Percentiles rank a stretch among this genome's conserved stretches.
Evolutionary conservation across 2,888 invertebrate species (phyloP).

Genomic region (Drosophila fulvimacula): DNA sequence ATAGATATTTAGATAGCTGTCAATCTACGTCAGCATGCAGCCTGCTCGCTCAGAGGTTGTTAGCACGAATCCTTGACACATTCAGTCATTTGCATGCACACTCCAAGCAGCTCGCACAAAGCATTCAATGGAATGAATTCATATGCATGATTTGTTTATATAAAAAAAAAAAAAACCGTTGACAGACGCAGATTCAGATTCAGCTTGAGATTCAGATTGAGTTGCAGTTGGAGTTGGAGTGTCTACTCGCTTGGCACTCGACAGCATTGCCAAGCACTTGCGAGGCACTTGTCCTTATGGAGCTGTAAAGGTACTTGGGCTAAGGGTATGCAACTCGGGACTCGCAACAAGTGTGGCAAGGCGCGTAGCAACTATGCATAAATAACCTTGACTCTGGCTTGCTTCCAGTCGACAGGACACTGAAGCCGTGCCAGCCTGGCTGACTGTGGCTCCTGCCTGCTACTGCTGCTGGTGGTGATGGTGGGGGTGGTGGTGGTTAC

Average conservation of each 20-base stretch:
- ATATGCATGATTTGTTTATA: constrained; percentile 34
- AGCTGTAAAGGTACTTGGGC: constrained; percentile 14
- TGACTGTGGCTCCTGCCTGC: background rate
- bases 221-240: background rate
- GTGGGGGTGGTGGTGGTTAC: constrained; percentile 17
- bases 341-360: constrained; percentile 62
- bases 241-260: constrained; percentile 25
- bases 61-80: constrained; percentile 35
- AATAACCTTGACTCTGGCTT: constrained; percentile 63
- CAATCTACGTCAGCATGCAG: background rate
- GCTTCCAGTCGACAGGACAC: constrained; percentile 22
- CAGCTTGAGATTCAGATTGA: background rate
- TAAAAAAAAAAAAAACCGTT: constrained; percentile 6
- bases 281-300: constrained; percentile 44
- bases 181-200: background rate
- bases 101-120: constrained; percentile 18
- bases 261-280: constrained; percentile 32
- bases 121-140: constrained; percentile 29
- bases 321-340: constrained; percentile 7
- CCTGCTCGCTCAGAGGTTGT: constrained; percentile 27
- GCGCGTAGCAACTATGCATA: constrained; percentile 23
- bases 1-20: background rate
- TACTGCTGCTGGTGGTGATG: constrained; percentile 4
- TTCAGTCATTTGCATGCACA: constrained; percentile 8
- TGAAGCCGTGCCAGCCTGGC: constrained; percentile 1